These are phyloP conservation scores for Ommatoiulus sabulosus DNA, from an alignment of 2,888 invertebrate species.

Conservation along the genomic window DNA sequence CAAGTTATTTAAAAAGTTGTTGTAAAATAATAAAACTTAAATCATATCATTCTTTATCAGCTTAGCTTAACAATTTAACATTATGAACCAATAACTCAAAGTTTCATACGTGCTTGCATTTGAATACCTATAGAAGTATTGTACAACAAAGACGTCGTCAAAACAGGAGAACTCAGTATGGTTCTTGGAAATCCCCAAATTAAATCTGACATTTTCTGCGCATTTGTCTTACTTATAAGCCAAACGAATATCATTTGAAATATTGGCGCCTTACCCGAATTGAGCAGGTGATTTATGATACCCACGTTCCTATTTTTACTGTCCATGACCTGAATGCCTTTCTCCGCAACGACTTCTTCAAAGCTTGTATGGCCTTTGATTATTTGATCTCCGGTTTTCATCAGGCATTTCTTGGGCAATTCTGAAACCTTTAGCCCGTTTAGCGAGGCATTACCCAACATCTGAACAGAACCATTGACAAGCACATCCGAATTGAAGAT, in stretches of 20 bases:
- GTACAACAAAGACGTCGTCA: not conserved
- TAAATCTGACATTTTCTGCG: not conserved
- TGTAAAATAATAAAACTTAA: too few relatives aligned
- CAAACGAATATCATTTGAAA: not conserved
- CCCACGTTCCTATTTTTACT: not conserved
- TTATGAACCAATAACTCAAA: not conserved
- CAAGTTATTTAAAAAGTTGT: too few relatives aligned
- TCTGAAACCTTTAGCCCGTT: conserved; percentile 51
- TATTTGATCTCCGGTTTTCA: conserved; percentile 50
- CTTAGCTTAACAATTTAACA: not conserved
- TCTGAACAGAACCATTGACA: not conserved
- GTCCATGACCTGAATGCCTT: not conserved
- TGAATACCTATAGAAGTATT: too few relatives aligned
- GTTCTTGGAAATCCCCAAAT: not conserved
- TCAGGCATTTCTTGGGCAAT: conserved; percentile 49
- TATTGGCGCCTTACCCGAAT: not conserved
- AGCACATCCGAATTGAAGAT: conserved; percentile 2
- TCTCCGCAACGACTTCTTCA: not conserved
- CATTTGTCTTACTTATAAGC: not conserved
- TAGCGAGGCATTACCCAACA: not conserved
- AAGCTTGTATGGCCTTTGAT: conserved; percentile 38
- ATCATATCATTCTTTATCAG: not conserved
- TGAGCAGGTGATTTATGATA: conserved; percentile 1
- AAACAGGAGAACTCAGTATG: not conserved
- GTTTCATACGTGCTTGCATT: too few relatives aligned